Base-by-base conservation (phyloP, 2,797 vertebrate species). In the Sebastolobus alascanus region DNA sequence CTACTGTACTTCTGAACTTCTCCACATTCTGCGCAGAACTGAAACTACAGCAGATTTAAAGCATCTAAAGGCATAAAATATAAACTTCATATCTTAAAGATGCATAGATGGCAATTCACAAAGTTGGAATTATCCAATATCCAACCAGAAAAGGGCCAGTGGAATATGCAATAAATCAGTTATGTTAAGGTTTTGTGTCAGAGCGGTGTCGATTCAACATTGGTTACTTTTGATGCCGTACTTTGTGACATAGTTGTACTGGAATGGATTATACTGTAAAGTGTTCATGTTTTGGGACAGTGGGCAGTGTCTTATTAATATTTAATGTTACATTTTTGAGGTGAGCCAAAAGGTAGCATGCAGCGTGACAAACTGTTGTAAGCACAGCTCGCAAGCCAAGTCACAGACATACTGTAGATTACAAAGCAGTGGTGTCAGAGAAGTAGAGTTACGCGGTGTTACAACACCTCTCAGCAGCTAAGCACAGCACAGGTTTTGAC, bases 51-150 rank as follows among this genome's bases (percentile, higher is more conserved):
- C 43, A 66, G 37, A 65, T 58, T 38, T 60, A 35, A 70, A 61
- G 18, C 31, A 77, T 71, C 46, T 68, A 72, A 78, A 64, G n/a
- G 56, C 40, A 78, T 72, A 13, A 37, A 46, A 81, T 27, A 75
- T 64, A 8, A 59, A 68, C 25, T 75, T 10, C 25, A 3, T 43
- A 67, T 66, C n/a, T 64, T 55, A 50, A 74, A 46, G 18, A 67
- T 67, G 38, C 58, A 63, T 8, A 61, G 12, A 61, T 25, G 25
- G 69, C 5, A 58, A 20, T 61, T 75, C 46, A 64, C 25, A 31
- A n/a, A 61, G 29, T 43, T 71, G 20, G 14, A 20, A 65, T 50
- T 9, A 43, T 37, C 13, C 29, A 64, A 11, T 35, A 54, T 27
- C 8, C 25, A 33, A 22, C 40, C 37, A 43, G 55, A 35, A 35